Percentiles rank a stretch among this genome's conserved stretches.
Evolutionary conservation across 1,140 invertebrate species (phyloP).

Genomic region (Brachystomella parvula): DNA sequence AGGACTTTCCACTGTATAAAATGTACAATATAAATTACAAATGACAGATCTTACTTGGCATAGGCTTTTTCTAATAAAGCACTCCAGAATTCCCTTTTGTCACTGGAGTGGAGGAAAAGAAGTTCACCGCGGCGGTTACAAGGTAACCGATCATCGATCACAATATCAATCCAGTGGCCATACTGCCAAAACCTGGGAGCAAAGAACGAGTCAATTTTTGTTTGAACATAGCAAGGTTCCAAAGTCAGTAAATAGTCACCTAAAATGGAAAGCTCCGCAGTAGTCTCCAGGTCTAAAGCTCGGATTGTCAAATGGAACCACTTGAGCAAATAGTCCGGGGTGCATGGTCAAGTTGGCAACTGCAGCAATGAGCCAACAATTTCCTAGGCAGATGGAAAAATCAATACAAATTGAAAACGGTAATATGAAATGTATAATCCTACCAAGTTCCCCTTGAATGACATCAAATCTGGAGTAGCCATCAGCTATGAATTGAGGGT

Average conservation of each 20-base stretch:
- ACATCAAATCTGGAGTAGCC: constrained; percentile 53
- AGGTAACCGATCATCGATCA: constrained; percentile 51
- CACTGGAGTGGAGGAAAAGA: constrained; percentile 48
- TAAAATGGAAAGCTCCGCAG: constrained; percentile 43
- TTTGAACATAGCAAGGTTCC: constrained; percentile 6
- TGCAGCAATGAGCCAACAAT: constrained; percentile 50
- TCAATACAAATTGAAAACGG: neutral
- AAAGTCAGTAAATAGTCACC: constrained; percentile 36
- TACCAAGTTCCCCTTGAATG: constrained; percentile 54
- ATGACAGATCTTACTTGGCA: constrained; percentile 46
- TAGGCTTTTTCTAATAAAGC: constrained; percentile 46
- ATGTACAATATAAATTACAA: too few relatives aligned
- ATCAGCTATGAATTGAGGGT: constrained; percentile 49
- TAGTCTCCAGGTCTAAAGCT: constrained; percentile 46
- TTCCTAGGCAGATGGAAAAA: neutral
- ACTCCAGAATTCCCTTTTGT: constrained; percentile 45
- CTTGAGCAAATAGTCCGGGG: constrained; percentile 46
- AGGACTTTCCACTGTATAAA: too few relatives aligned
- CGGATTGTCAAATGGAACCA: constrained; percentile 54
- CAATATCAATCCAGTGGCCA: constrained; percentile 47
- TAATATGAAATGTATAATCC: neutral
- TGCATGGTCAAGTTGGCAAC: constrained; percentile 51
- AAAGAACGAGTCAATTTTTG: neutral
- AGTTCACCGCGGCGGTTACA: constrained; percentile 45
- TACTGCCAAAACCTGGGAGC: constrained; percentile 36